Evolutionary conservation across 2,888 invertebrate genomes (phyloP).

Genomic region (Drosophila peninsularis): DNA sequence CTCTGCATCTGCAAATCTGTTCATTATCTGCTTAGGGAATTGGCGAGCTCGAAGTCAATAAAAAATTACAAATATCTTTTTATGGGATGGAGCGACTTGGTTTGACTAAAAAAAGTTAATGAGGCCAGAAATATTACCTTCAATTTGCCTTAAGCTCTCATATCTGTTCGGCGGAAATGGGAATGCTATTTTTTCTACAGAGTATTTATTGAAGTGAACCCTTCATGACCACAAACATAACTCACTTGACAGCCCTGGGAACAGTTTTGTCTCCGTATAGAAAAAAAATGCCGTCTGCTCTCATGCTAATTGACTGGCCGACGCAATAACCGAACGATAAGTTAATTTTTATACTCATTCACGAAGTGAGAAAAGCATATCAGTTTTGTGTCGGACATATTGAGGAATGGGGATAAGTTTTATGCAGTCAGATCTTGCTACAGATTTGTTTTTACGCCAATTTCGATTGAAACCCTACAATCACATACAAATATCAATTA

Average conservation of each 20-base stretch:
- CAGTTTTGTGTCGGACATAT: neutral
- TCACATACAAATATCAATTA: neutral
- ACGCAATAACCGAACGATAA: neutral
- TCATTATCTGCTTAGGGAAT: neutral
- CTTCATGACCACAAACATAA: neutral
- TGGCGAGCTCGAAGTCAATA: neutral
- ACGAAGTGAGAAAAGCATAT: neutral
- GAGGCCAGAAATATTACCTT: neutral
- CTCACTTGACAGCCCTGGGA: neutral
- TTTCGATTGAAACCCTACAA: neutral
- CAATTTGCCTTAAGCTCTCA: neutral
- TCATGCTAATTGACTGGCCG: slow-evolving; percentile 1
- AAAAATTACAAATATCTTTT: neutral
- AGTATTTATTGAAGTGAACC: neutral
- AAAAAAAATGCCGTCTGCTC: neutral
- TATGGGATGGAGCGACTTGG: neutral
- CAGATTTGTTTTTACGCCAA: neutral
- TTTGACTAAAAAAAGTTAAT: neutral
- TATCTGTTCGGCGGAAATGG: neutral
- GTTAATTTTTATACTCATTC: neutral
- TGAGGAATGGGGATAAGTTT: neutral
- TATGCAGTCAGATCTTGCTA: neutral
- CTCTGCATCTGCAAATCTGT: neutral
- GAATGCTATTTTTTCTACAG: neutral
- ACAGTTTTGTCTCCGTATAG: neutral